These are phyloP conservation scores for Callinectes sapidus DNA, from an alignment of 2,888 invertebrate species.

Conservation along the genomic window DNA sequence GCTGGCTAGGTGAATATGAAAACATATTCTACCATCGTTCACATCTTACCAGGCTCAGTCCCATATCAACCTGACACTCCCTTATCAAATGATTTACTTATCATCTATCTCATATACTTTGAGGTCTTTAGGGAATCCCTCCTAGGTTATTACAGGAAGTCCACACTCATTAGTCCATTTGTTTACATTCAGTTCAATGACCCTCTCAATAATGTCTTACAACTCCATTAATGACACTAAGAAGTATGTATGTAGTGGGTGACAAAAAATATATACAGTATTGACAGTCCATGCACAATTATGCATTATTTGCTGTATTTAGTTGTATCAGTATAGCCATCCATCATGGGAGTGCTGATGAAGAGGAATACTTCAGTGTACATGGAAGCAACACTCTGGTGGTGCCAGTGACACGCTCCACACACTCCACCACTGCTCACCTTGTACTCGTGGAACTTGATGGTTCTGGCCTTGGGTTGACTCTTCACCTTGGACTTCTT, in stretches of 20 bases:
- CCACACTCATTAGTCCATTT: background rate
- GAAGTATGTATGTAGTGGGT: too few species aligned
- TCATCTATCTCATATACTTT: background rate
- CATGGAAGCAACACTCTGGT: background rate
- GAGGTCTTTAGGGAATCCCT: background rate
- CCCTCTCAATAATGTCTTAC: too few species aligned
- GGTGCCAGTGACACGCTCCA: background rate
- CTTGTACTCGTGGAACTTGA: constrained; percentile 98
- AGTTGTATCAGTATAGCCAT: background rate
- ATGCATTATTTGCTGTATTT: too few species aligned
- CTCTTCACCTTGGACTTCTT: constrained; percentile 75
- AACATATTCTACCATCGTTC: too few species aligned
- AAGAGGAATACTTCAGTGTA: background rate
- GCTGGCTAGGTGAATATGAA: too few species aligned
- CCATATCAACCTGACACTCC: too few species aligned
- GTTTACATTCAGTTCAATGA: background rate
- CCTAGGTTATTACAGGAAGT: background rate
- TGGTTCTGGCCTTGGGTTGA: constrained; percentile 88
- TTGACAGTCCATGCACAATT: too few species aligned
- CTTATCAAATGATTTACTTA: background rate
- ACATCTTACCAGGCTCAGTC: too few species aligned
- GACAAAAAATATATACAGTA: too few species aligned
- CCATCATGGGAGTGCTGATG: background rate
- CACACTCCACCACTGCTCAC: constrained; percentile 74
- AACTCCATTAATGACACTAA: too few species aligned